Evolutionary conservation across 2,113 vertebrate genomes (phyloP), one percentile per base, ranked within the genome.

Genomic region (mouse (Mus musculus)): DNA sequence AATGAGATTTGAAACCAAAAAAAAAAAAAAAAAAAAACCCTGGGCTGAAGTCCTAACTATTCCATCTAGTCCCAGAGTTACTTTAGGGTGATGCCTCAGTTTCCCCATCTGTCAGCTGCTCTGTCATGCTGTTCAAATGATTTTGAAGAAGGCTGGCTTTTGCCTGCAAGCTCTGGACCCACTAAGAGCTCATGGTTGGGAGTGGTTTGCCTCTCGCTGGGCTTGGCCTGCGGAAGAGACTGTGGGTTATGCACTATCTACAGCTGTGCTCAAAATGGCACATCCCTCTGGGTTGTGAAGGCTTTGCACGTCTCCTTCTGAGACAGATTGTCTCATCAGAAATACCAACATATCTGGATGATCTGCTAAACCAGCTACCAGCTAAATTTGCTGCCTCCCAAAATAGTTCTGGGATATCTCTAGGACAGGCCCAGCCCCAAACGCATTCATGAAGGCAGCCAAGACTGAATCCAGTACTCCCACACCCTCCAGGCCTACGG

Each of bases 241-340:
- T 61, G 73, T 13, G 3, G 59, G 69, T 76, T 88, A 88, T 69
- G 52, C 59, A n/a, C 89, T 89, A 88, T 61, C 39, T 88, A 93
- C 52, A 61, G 72, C 61, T 26, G 71, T 69, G 87, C 72, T 89
- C 89, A 95, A 95, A 97, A 97, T 94, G 95, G 93, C 92, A 94
- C 85, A 95, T 94, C 95, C 88, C 90, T 95, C 88, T 93, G 33
- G 85, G 92, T 71, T 94, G 90, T 77, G 92, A 93, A 96, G 88
- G 24, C 85, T 97, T 93, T 89, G 92, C 87, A 67, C 28, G 75
- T 94, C 92, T 96, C 87, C 76, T 93, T 76, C 93, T n/a, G 80
- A 93, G 97, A 97, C 97, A 97, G 97, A 97, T 95, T 87, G 95
- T 95, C 95, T 97, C 97, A 95, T 97, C 95, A 96, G 90, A 97